Evolutionary conservation across 2,888 invertebrate genomes (phyloP), one percentile per base, ranked within the genome.

Genomic region (Scaptomyza parva): DNA sequence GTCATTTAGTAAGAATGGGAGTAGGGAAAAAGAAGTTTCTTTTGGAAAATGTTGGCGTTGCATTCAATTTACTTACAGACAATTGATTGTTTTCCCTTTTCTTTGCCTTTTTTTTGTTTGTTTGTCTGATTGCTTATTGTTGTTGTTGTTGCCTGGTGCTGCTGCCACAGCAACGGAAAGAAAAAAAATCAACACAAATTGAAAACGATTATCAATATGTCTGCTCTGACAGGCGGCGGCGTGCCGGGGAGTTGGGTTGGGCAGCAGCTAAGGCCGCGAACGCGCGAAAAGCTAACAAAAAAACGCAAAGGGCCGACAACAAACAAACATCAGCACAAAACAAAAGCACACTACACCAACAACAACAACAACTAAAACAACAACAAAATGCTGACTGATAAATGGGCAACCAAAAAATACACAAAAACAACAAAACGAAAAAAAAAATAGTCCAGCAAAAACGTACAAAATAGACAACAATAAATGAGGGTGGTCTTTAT

Each of bases 121-220:
- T 43, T n/a, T n/a, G n/a, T n/a, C n/a, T n/a, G n/a, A n/a, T n/a
- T n/a, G n/a, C n/a, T n/a, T 55, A 20, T 48, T 66, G 47, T 58
- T 47, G 50, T 39, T 39, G 33, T 2, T 39, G 37, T 12, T 44
- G 26, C 14, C 8, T 45, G 28, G 11, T 45, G 17, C 17, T 44
- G 44, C 11, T 45, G 17, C 26, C 44, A 4, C 26, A 62, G 45
- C 51, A 57, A 57, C 35, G 72, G 72, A 33, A n/a, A n/a, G 62
- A 74, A 75, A 75, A 75, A 75, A 75, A 75, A 75, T 68, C 72
- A 69, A 69, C 73, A 74, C 74, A 82, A 85, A 82, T 85, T 85
- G 80, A 78, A 82, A 82, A 76, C 82, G 86, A 82, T 85, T 82
- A 82, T 82, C 83, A 85, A 82, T 85, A 83, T 78, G 82, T 72